phyloP scores from a whole-genome alignment of 1,140 invertebrate genomes.

The Cotesia chilonis region DNA sequence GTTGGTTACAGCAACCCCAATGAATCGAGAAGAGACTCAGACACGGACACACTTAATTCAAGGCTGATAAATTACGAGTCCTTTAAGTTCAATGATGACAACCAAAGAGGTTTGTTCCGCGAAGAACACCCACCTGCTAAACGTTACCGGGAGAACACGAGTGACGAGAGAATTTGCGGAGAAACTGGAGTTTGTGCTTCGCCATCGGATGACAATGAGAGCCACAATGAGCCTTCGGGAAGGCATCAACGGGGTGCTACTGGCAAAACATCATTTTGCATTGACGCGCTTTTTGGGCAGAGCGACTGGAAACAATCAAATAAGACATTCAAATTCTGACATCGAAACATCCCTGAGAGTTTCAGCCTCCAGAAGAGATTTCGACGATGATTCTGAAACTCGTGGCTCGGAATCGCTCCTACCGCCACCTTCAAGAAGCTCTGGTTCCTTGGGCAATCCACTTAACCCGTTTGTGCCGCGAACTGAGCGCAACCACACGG shows the following conservation, averaged over 20 bases:
- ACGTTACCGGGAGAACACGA: conserved; percentile 22
- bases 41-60: conserved; percentile 13
- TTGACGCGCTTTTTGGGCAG: conserved; percentile 72
- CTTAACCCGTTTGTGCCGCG: conserved; percentile 40
- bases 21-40: conserved; percentile 31
- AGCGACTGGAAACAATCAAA: conserved; percentile 44
- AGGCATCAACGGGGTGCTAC: conserved; percentile 37
- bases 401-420: conserved; percentile 1
- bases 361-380: conserved; percentile 24
- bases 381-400: conserved; percentile 34
- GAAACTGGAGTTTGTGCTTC: conserved; percentile 28
- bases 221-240: conserved; percentile 38
- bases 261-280: conserved; percentile 72
- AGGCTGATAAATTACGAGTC: conserved; percentile 23
- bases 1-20: conserved; percentile 11
- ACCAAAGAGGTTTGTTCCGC: neutral
- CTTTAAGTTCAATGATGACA: neutral
- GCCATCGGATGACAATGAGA: conserved; percentile 37
- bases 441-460: conserved; percentile 35
- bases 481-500: neutral
- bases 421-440: conserved; percentile 34
- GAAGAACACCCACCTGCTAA: conserved; percentile 12
- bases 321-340: conserved; percentile 56
- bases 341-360: conserved; percentile 54
- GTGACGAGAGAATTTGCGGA: conserved; percentile 29